Base-by-base conservation (phyloP, 1,140 invertebrate species). In the Thaumatotibia leucotreta region DNA sequence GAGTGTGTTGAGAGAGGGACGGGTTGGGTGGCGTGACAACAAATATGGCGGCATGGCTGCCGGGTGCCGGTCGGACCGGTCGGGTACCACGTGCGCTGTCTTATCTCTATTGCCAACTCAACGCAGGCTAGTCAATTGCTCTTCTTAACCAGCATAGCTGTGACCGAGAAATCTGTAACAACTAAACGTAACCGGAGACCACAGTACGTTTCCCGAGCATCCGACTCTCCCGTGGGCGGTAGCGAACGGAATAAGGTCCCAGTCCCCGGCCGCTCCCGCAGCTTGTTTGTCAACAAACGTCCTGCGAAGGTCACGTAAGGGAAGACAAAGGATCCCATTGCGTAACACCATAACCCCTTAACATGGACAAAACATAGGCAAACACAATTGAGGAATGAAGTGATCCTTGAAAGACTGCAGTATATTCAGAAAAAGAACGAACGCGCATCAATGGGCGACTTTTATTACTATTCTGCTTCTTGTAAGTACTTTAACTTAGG, bases 281-380 rank as follows among this genome's bases (percentile, higher is more conserved):
- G 78, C 74, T 80, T 88, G 88, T 90, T 91, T 89, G 84, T 89
- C 84, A 89, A 91, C 88, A 91, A 91, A 90, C 79, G 74, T 80
- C 83, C 79, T 80, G 70, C 81, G 88, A 89, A 90, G 88, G 88
- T 88, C 85, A 89, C 77, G 70, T 75, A 77, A 80, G 77, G 65
- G 73, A 80, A 84, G 68, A 84, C 82, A 85, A 83, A 86, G 77
- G 76, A 80, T 80, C 71, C 65, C 64, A 68, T 84, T 82, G 67
- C 78, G 72, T 81, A 82, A 80, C 63, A 64, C 50, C 54, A 20
- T 63, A 63, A 58, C 52, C 52, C 27, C 11, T 31, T 14, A n/a
- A 27, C 52, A 45, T 9, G n/a, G 9, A 45, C 33, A 39, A 39
- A 39, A 39, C 39, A 20, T 20, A 32, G 45, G 14, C 9, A 61